Evolutionary conservation across 2,888 invertebrate species (phyloP), one percentile per base, ranked within the genome.

Genomic region (Empis stercorea): DNA sequence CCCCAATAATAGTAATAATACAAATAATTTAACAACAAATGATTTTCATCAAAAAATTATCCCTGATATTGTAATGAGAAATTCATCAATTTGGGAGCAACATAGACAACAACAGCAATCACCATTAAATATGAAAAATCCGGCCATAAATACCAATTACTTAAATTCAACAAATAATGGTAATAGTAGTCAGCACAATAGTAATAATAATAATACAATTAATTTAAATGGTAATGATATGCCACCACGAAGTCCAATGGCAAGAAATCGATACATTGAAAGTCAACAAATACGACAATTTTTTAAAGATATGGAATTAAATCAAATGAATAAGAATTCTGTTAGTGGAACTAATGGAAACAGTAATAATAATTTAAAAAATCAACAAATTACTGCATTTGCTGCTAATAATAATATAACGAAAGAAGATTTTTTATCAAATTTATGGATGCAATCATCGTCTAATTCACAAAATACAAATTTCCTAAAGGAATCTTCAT

Each of bases 1-100:
- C 20, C 20, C 20, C 17, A 17, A 10, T 4, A 38, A 17, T 17
- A 38, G 13, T 13, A 13, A 55, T 57, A 34, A 59, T 59, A 47
- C 61, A 47, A 64, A 64, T 43, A 60, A 58, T 37, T 36, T 23
- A 11, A 23, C 51, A 44, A 43, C 50, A 30, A 47, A 47, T 13
- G 50, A 48, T 14, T 40, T 27, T 14, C 27, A 23, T 34, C 34
- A 34, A 46, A 17, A 49, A 48, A 42, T 40, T 49, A 48, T 42
- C 41, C 30, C 50, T 32, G 51, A 53, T 48, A 30, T 49, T 14
- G 51, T 52, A 20, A 48, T 51, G 44, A 48, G 50, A 11, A 52
- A 49, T 38, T 42, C 51, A 45, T 32, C 49, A 23, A 10, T 51
- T 20, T 54, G 55, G 54, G 55, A 55, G 23, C 51, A 48, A 38